phyloP scores from a whole-genome alignment of 2,113 vertebrate genomes.

The Clarias batrachus region DNA sequence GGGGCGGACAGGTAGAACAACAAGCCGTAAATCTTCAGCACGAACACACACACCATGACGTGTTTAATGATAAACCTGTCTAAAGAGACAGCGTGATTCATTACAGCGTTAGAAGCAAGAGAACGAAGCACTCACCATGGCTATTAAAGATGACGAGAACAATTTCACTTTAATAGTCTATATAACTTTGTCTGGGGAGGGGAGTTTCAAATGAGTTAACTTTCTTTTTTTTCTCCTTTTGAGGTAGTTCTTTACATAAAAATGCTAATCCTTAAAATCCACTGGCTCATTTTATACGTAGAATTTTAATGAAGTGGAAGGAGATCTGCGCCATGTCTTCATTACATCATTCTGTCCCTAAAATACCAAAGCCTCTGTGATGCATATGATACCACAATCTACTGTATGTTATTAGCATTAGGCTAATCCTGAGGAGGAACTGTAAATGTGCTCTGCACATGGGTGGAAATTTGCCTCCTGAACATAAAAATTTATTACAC shows the following conservation, averaged over 20 bases:
- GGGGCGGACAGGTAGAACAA: constrained; percentile 26
- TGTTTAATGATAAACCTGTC: constrained; percentile 43
- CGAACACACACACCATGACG: constrained; percentile 22
- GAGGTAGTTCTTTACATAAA: neutral
- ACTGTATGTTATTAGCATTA: neutral
- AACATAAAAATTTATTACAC: neutral
- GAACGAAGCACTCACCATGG: constrained; percentile 31
- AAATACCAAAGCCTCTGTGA: neutral
- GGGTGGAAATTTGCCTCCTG: neutral
- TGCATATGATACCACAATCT: too few relatives aligned
- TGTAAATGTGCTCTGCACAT: neutral
- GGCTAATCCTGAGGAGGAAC: neutral
- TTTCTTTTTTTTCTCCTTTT: neutral
- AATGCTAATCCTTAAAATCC: constrained; percentile 18
- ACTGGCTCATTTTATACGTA: neutral
- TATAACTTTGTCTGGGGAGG: constrained; percentile 9
- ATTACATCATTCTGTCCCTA: neutral
- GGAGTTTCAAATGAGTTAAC: constrained; percentile 25
- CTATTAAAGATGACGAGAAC: constrained; percentile 15
- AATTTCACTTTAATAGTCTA: constrained; percentile 30
- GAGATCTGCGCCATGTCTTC: neutral
- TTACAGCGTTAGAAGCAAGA: constrained; percentile 16
- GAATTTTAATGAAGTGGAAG: neutral
- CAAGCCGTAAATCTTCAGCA: constrained; percentile 29
- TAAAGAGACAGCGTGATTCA: constrained; percentile 31